Base-by-base conservation (phyloP, 2,113 vertebrate genomes). In the Nanorana parkeri region DNA sequence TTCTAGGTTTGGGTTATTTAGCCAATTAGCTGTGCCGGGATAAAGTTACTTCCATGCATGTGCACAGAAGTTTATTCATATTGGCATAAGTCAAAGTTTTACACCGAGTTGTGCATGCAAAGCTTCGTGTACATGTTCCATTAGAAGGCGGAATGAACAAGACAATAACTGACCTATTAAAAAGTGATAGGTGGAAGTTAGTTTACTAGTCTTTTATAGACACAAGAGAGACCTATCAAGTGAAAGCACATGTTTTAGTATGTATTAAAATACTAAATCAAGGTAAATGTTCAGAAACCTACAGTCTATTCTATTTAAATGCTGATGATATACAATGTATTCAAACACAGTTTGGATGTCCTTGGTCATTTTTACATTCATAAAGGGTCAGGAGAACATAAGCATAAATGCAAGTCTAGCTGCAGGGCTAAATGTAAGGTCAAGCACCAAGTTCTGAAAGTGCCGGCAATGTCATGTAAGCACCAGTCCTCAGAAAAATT, bases 391-490 rank as follows among this genome's bases (percentile, higher is more conserved):
- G 16, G 52, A 75, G 28, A 74, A 36, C 32, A 60, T 60, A 55
- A 75, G 21, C n/a, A 61, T 74, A 61, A 75, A 75, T 60, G 72
- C 5, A 60, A 75, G 28, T 60, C n/a, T 75, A 17, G 55, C 72
- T 75, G 54, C 72, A 75, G 72, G 72, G 55, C 72, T 28, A 75
- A 20, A 60, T 75, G 41, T 74, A 74, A 74, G 54, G 71, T 28
- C 72, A 60, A 60, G 20, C 21, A 63, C 72, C 28, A 61, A 58
- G 52, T 58, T n/a, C 52, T 73, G 29, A 75, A 7, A 60, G 41
- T n/a, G n/a, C 29, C 10, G n/a, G 20, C 28, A 75, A 75, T 55
- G 72, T 75, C 28, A 75, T 36, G 21, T 41, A 32, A 23, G 55
- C 28, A 41, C 26, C 26, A 7, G 26, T 26, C 26, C 32, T 58